Evolutionary conservation across 2,888 invertebrate species (phyloP).

Genomic region (Apamea sordens): DNA sequence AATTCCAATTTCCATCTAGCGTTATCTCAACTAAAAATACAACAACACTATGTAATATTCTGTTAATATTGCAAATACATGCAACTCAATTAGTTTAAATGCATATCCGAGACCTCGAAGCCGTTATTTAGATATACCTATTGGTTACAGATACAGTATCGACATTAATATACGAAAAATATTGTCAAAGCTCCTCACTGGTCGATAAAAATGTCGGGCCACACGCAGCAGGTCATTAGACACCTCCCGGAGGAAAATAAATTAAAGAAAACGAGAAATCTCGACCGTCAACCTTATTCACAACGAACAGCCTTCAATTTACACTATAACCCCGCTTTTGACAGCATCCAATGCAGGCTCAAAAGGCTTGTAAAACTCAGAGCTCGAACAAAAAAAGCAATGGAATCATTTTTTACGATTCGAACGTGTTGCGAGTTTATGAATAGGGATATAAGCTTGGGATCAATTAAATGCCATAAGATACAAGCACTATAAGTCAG

Average conservation of each 20-base stretch:
- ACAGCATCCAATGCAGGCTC: constrained; percentile 64
- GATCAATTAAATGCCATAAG: constrained; percentile 86
- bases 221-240: constrained; percentile 90
- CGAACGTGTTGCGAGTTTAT: constrained; percentile 55
- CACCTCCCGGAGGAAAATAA: constrained; percentile 89
- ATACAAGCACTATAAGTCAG: constrained; percentile 85
- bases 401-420: constrained; percentile 61
- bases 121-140: constrained; percentile 72
- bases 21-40: constrained; percentile 64
- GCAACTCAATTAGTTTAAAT: constrained; percentile 76
- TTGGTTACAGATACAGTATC: constrained; percentile 81
- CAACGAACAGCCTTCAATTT: constrained; percentile 71
- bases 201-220: constrained; percentile 89
- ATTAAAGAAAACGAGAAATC: constrained; percentile 89
- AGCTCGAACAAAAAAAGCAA: constrained; percentile 56
- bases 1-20: constrained; percentile 60
- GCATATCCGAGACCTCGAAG: constrained; percentile 61
- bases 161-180: constrained; percentile 88
- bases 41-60: constrained; percentile 52
- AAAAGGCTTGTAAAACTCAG: not conserved
- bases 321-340: constrained; percentile 46
- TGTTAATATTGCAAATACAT: constrained; percentile 70
- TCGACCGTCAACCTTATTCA: constrained; percentile 83
- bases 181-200: constrained; percentile 87
- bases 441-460: constrained; percentile 73